phyloP scores from a whole-genome alignment of 2,888 invertebrate species.

The Palloptera scutellata region DNA sequence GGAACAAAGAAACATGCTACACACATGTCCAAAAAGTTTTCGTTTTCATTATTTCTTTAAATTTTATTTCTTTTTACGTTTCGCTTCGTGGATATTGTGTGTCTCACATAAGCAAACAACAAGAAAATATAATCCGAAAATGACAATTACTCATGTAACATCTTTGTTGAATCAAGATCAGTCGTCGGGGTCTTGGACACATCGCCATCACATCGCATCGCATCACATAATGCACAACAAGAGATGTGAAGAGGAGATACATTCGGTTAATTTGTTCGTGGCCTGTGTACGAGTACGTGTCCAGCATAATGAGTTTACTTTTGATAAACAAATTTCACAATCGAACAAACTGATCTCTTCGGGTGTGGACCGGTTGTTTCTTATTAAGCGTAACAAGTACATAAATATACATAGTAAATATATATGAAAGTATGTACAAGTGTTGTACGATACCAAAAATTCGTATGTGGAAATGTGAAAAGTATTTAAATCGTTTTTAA shows the following conservation, averaged over 20 bases:
- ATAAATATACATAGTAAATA: background rate
- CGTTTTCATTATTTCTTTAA: background rate
- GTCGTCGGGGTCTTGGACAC: background rate
- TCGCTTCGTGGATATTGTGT: too few species aligned
- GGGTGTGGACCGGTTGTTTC: background rate
- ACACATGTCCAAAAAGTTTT: conserved; percentile 1
- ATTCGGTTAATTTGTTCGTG: background rate
- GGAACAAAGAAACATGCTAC: conserved; percentile 10
- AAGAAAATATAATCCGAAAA: conserved; percentile 36
- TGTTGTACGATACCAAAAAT: too few species aligned
- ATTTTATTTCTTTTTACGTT: too few species aligned
- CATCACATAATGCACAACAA: background rate
- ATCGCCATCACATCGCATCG: background rate
- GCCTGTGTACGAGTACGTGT: conserved; percentile 34
- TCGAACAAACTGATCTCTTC: conserved; percentile 10
- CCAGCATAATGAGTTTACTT: conserved; percentile 37
- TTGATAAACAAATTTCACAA: conserved; percentile 25
- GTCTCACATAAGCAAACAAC: conserved; percentile 6
- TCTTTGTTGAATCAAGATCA: conserved; percentile 34
- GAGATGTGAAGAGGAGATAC: background rate
- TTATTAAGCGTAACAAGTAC: conserved; percentile 3
- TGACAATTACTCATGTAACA: conserved; percentile 42
- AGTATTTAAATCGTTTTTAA: too few species aligned
- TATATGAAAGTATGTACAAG: background rate
- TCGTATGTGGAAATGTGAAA: too few species aligned